A percentile compares a stretch with the other conserved stretches of the same genome.
Conservation (phyloP, 2,797 vertebrate species). For the Artibeus jamaicensis region DNA sequence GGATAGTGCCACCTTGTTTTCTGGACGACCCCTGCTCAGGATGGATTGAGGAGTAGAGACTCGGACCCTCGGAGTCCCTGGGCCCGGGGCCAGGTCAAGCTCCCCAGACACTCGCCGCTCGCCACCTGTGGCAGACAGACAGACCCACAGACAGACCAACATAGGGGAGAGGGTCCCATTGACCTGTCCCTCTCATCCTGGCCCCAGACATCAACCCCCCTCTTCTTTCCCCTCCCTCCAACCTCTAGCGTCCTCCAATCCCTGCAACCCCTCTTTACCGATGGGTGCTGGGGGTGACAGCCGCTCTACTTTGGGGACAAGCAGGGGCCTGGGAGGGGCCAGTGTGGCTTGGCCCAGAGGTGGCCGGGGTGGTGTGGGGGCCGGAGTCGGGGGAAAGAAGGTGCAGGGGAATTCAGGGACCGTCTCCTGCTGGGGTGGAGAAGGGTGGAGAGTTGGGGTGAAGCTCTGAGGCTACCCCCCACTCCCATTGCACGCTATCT, state of each 20-base stretch:
- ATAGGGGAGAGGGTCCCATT: background rate
- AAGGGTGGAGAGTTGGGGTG: background rate
- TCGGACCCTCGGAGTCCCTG: conserved; percentile 72
- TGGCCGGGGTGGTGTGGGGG: conserved; percentile 70
- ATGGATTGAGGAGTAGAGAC: conserved; percentile 80
- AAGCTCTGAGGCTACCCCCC: background rate
- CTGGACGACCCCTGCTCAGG: conserved; percentile 82
- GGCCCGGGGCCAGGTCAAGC: conserved; percentile 76
- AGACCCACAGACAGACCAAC: conserved; percentile 21
- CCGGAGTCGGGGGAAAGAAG: conserved; percentile 53
- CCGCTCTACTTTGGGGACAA: conserved; percentile 91
- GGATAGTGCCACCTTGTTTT: conserved; percentile 86
- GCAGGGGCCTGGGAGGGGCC: conserved; percentile 76
- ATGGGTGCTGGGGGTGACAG: conserved; percentile 89
- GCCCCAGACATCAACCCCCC: too few relatives aligned
- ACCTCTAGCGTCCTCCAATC: background rate
- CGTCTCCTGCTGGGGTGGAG: conserved; percentile 50
- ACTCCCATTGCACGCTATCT: background rate
- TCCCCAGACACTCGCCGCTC: conserved; percentile 83
- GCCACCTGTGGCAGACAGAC: conserved; percentile 80
- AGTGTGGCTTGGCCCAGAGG: conserved; percentile 39
- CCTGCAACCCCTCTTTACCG: conserved; percentile 78
- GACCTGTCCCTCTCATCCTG: background rate
- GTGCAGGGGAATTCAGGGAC: conserved; percentile 57
- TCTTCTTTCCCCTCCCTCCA: background rate